Evolutionary conservation across 2,797 vertebrate genomes (phyloP).

Genomic region (Prunella strophiata): DNA sequence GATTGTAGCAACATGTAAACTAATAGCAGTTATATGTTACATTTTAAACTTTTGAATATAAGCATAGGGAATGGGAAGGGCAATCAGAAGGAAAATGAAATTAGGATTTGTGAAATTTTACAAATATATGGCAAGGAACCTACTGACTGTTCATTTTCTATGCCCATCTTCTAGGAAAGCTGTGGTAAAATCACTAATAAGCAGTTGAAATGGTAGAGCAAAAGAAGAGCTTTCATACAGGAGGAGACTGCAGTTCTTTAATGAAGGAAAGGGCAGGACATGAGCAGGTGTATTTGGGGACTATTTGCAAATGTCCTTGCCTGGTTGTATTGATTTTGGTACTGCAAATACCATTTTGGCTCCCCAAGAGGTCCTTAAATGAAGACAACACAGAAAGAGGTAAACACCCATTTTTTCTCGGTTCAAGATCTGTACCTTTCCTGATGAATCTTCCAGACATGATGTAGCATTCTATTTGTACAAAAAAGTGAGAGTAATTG

Average conservation of each 20-base stretch:
- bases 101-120: not conserved
- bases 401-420: accelerated
- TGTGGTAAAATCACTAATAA: not conserved
- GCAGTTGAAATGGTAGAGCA: not conserved
- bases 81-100: not conserved
- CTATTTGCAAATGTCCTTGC: not conserved
- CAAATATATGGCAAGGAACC: not conserved
- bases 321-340: not conserved
- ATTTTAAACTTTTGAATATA: not conserved
- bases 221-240: not conserved
- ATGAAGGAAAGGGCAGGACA: not conserved
- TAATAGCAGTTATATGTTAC: not conserved
- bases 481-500: not conserved
- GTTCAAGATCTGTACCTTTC: not conserved
- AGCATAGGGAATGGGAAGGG: not conserved
- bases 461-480: not conserved
- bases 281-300: not conserved
- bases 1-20: not conserved
- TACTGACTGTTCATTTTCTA: not conserved
- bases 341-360: not conserved
- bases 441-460: not conserved
- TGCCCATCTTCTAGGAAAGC: not conserved
- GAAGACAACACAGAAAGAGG: not conserved
- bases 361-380: not conserved
- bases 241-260: not conserved